These are phyloP conservation scores for Petrocephalus microphthalmus DNA, from an alignment of 2,113 vertebrate species.

Conservation along the genomic window DNA sequence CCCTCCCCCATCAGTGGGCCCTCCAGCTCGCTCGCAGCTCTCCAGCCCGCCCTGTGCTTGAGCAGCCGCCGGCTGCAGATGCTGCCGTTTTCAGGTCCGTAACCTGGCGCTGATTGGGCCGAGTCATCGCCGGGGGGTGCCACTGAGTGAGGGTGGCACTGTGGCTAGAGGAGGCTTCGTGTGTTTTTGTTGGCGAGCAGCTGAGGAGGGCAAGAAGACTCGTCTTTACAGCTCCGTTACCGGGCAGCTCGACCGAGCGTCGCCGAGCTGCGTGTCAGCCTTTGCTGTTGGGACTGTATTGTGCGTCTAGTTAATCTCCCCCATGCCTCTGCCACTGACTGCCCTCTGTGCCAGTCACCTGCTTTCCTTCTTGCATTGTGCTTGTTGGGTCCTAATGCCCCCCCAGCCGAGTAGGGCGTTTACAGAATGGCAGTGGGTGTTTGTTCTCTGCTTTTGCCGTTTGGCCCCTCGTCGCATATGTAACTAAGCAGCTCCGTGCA, in stretches of 20 bases:
- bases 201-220: neutral
- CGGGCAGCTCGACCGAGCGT: neutral
- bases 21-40: conserved; percentile 33
- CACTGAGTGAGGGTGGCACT: conserved; percentile 22
- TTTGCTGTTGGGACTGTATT: neutral
- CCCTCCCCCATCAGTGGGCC: conserved; percentile 19
- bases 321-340: neutral
- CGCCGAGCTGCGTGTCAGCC: neutral
- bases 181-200: neutral
- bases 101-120: neutral
- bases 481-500: neutral
- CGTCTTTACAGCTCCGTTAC: neutral
- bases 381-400: neutral
- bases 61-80: conserved; percentile 60
- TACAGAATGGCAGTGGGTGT: neutral
- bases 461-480: neutral
- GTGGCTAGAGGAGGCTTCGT: conserved; percentile 24
- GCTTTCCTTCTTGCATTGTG: neutral
- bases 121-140: conserved; percentile 47
- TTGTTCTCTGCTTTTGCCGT: neutral
- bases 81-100: conserved; percentile 13
- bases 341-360: neutral
- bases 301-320: neutral
- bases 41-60: conserved; percentile 42
- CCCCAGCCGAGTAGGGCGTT: neutral